Evolutionary conservation across 2,888 invertebrate species (phyloP).

Genomic region (Conus canariensis): DNA sequence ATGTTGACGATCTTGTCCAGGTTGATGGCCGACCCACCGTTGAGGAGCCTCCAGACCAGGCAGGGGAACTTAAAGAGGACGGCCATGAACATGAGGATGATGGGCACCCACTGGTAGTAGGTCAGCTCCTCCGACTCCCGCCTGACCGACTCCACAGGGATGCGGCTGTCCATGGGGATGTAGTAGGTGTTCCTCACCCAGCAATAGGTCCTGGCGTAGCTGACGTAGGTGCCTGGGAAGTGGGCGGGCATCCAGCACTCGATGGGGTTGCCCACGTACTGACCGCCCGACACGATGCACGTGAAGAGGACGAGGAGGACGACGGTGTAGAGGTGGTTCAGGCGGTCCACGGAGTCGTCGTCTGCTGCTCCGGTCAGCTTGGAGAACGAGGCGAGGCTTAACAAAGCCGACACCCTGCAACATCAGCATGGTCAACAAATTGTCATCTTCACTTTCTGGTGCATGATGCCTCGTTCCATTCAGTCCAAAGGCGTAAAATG

Average conservation of each 20-base stretch:
- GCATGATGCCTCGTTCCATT: too few species aligned
- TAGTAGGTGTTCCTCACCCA: slow-evolving; percentile 11
- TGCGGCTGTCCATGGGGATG: not conserved
- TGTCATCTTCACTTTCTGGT: too few species aligned
- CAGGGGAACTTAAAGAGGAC: not conserved
- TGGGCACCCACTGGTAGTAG: slow-evolving; percentile 18
- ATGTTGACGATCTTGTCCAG: not conserved
- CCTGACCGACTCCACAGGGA: not conserved
- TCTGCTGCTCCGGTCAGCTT: not conserved
- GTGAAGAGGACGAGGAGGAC: not conserved
- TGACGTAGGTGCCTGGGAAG: not conserved
- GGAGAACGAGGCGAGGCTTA: not conserved
- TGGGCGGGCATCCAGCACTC: slow-evolving; percentile 1
- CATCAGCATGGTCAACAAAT: not conserved
- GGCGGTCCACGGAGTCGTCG: not conserved
- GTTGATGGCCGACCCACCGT: not conserved
- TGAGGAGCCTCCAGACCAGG: not conserved
- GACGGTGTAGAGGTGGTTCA: not conserved
- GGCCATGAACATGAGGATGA: slow-evolving; percentile 14
- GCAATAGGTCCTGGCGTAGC: not conserved
- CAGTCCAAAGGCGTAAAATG: too few species aligned
- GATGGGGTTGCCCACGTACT: not conserved
- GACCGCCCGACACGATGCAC: not conserved
- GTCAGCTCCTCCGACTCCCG: not conserved
- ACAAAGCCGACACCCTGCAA: not conserved